Evolutionary conservation across 2,113 vertebrate genomes (phyloP).

Genomic region (rat (Rattus norvegicus)): DNA sequence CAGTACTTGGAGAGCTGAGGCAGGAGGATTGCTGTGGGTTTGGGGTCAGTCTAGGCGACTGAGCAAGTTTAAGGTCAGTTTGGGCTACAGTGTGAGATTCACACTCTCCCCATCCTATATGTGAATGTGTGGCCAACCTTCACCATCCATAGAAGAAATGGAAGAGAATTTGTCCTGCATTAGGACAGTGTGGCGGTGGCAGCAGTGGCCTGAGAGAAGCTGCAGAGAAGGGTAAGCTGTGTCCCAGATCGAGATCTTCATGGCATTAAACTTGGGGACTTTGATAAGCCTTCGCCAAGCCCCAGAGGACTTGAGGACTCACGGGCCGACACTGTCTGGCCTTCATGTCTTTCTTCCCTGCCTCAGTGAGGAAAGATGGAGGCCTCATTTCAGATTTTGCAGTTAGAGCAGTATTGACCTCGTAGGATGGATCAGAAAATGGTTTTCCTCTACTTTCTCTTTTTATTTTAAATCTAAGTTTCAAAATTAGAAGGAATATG

Average conservation of each 20-base stretch:
- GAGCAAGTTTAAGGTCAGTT: neutral
- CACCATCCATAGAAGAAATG: neutral
- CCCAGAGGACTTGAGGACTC: neutral
- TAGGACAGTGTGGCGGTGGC: neutral
- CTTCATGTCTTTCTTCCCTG: too few species aligned
- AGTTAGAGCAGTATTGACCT: neutral
- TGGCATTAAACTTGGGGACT: neutral
- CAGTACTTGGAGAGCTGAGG: neutral
- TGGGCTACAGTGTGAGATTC: neutral
- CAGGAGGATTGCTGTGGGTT: neutral
- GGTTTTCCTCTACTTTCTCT: neutral
- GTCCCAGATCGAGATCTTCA: neutral
- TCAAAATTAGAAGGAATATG: neutral
- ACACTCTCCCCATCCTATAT: neutral
- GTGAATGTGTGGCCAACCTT: neutral
- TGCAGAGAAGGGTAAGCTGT: too few species aligned
- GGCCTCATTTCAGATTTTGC: neutral
- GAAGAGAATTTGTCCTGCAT: neutral
- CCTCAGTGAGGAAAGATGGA: neutral
- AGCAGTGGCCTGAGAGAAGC: neutral
- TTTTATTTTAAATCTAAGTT: neutral
- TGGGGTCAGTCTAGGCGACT: neutral
- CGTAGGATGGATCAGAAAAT: neutral
- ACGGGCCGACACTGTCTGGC: neutral
- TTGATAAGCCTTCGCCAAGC: neutral